Evolutionary conservation across 2,113 vertebrate species (phyloP), one percentile per base, ranked within the genome.

Genomic region (Ceuthmochares aereus): DNA sequence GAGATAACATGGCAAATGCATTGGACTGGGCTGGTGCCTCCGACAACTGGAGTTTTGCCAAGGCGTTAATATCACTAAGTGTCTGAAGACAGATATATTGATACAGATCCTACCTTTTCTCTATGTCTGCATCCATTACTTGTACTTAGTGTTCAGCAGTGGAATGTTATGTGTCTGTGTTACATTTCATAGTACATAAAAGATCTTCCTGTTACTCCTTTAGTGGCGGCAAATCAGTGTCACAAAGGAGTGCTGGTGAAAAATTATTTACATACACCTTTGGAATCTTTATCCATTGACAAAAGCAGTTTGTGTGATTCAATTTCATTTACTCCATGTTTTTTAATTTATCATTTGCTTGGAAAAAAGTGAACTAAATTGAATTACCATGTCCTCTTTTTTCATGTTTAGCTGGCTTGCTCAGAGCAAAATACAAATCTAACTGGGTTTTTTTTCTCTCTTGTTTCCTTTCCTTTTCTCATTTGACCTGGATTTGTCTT

Each of bases 401-500:
- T 36, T 30, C 40, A 54, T 75, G 18, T 62, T 92, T 79, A 76
- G 49, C 51, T 84, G 72, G 25, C 4, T 1, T 70, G 25, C n/a
- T 86, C 3, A 15, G 11, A 20, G 12, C 62, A 40, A 78, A 87
- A 87, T 59, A 87, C 34, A 73, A 69, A 64, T 68, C 77, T 95
- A 79, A 97, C 54, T 69, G 5, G 40, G 21, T 40, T 6, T 6
- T 75, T 75, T 75, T 72, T 92, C 20, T 90, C 32, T 93, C 59
- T 86, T 59, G 60, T 32, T 73, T 58, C 70, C 70, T 72, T 91
- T 49, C 42, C 25, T 64, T 81, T 86, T 74, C 49, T 87, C 54
- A 1, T 93, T 67, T 87, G 80, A 76, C 72, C 82, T 21, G 89
- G 58, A 88, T 95, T 95, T 96, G 92, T 93, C 89, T 96, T 69